phyloP scores from a whole-genome alignment of 2,113 vertebrate species.

The Ammodytes dubius region DNA sequence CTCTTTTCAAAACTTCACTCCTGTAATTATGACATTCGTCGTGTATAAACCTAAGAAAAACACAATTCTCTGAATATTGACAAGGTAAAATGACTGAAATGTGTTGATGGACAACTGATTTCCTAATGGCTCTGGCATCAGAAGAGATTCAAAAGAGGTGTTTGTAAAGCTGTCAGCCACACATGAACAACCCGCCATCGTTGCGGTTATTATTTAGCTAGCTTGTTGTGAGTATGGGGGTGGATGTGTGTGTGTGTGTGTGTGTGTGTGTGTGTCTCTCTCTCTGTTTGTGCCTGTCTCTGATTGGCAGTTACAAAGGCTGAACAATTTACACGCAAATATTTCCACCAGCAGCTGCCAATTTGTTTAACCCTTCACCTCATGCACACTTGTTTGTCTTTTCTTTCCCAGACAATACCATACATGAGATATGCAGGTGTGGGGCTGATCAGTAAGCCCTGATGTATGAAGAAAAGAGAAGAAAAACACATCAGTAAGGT shows the following conservation, averaged over 20 bases:
- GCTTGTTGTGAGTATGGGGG: no score
- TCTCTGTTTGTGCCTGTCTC: conserved; percentile 24
- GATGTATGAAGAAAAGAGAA: neutral
- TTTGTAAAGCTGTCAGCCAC: conserved; percentile 72
- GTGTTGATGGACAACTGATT: conserved; percentile 65
- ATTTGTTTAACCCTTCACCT: conserved; percentile 44
- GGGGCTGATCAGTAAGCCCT: conserved; percentile 3
- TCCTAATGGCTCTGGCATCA: conserved; percentile 56
- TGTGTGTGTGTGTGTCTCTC: neutral
- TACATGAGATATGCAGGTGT: conserved; percentile 14
- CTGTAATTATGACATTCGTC: conserved; percentile 1
- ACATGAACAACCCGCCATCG: conserved; percentile 59
- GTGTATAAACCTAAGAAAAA: conserved; percentile 8
- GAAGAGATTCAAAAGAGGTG: conserved; percentile 66
- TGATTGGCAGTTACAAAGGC: conserved; percentile 67
- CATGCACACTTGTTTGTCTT: conserved; percentile 43
- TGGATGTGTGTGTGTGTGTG: conserved; percentile 5
- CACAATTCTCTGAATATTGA: conserved; percentile 13
- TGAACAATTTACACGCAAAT: conserved; percentile 63
- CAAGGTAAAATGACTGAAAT: conserved; percentile 32
- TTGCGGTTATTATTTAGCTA: conserved; percentile 53
- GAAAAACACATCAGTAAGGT: neutral
- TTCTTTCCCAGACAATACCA: conserved; percentile 23
- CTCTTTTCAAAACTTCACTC: neutral
- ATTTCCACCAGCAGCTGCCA: conserved; percentile 59